Evolutionary conservation across 1,140 invertebrate species (phyloP).

Genomic region (Holcopasites calliopsidis): DNA sequence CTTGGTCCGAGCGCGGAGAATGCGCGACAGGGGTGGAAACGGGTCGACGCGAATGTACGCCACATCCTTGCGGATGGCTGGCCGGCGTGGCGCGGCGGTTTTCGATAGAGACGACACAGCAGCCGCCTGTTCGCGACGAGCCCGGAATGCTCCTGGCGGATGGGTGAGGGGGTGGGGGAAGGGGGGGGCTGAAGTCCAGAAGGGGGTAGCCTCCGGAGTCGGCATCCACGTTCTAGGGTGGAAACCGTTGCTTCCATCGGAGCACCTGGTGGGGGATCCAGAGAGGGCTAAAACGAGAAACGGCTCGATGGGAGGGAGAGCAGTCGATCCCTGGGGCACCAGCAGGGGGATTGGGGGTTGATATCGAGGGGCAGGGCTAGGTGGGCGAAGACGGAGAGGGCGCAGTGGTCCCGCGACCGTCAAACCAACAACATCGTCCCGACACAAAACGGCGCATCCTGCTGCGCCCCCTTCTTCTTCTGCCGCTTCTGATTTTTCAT

Average conservation of each 20-base stretch:
- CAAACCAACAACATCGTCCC: conserved; percentile 76
- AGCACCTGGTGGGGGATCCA: conserved; percentile 37
- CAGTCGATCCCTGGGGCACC: conserved; percentile 60
- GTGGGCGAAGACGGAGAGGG: conserved; percentile 76
- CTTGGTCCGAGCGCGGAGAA: conserved; percentile 48
- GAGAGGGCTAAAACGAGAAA: conserved; percentile 51
- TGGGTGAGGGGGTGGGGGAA: conserved; percentile 5
- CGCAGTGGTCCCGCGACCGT: conserved; percentile 79
- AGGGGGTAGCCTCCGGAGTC: conserved; percentile 26
- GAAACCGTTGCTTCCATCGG: conserved; percentile 10
- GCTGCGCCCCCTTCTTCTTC: conserved; percentile 54
- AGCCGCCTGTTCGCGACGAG: conserved; percentile 33
- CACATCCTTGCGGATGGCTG: not conserved
- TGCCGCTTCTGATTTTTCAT: conserved; percentile 46
- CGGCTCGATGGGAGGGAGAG: conserved; percentile 43
- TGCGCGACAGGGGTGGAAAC: conserved; percentile 62
- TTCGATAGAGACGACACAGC: conserved; percentile 31
- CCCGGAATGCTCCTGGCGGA: not conserved
- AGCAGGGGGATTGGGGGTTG: conserved; percentile 63
- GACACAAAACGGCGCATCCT: conserved; percentile 61
- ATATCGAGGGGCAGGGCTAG: conserved; percentile 74
- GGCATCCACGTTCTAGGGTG: conserved; percentile 38
- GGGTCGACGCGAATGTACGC: conserved; percentile 11
- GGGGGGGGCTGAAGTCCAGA: not conserved
- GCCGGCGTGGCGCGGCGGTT: conserved; percentile 9